These are phyloP conservation scores for Steatocranus sp. DNA, from an alignment of 2,797 vertebrate genomes.

Conservation along the genomic window DNA sequence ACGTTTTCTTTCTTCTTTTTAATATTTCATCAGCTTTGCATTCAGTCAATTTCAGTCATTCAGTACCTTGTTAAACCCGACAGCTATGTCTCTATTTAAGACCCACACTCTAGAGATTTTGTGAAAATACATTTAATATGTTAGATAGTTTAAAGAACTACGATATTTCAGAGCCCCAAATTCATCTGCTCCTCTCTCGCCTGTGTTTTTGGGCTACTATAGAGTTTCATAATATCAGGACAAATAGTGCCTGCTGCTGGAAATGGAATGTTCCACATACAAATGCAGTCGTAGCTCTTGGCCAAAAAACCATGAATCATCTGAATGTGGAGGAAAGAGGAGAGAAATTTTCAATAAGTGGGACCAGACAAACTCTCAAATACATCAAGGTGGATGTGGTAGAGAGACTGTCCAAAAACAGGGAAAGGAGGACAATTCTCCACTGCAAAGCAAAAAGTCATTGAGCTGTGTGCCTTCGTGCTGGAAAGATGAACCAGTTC, in stretches of 20 bases:
- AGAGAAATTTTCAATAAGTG: background rate
- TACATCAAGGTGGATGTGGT: background rate
- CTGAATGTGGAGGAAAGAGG: slow-evolving; percentile 18
- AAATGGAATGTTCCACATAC: slow-evolving; percentile 60
- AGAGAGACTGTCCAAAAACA: background rate
- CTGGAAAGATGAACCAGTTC: slow-evolving; percentile 50
- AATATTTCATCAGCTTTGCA: background rate
- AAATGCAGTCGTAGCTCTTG: slow-evolving; percentile 19
- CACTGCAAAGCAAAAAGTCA: slow-evolving; percentile 52
- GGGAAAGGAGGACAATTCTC: slow-evolving; percentile 4
- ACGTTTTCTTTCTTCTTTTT: slow-evolving; percentile 6
- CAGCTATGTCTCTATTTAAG: background rate
- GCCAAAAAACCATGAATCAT: slow-evolving; percentile 60
- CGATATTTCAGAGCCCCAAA: background rate
- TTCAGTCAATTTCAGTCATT: background rate
- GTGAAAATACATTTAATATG: background rate
- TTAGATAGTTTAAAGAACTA: background rate
- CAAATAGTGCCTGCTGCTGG: slow-evolving; percentile 36
- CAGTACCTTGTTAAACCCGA: background rate
- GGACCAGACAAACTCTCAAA: background rate
- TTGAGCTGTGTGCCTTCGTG: slow-evolving; percentile 16
- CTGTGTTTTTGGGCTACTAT: slow-evolving; percentile 4
- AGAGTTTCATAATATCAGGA: slow-evolving; percentile 41
- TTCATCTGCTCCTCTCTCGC: background rate
- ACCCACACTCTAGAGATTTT: background rate